A percentile compares a stretch with the other conserved stretches of the same genome.
phyloP scores from a whole-genome alignment of 2,888 invertebrate genomes.

The Galerucella calmariensis region DNA sequence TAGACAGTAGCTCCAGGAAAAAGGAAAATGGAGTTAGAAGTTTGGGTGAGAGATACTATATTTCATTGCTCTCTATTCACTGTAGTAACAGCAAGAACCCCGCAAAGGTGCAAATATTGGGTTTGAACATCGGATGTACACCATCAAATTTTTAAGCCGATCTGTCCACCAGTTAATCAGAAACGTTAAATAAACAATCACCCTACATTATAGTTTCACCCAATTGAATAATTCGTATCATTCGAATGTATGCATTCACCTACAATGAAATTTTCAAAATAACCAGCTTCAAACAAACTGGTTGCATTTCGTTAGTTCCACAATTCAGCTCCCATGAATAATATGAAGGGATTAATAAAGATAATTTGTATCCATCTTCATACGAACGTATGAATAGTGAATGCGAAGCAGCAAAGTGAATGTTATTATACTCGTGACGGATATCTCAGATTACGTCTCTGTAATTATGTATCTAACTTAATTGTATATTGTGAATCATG shows the following conservation, averaged over 20 bases:
- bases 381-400: constrained; percentile 11
- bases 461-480: constrained; percentile 34
- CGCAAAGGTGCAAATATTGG: too few species aligned
- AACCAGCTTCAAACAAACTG: background rate
- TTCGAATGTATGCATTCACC: background rate
- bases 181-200: too few species aligned
- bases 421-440: constrained; percentile 24
- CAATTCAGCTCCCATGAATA: constrained; percentile 1
- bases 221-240: background rate
- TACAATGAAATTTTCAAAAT: background rate
- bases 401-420: constrained; percentile 20
- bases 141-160: too few species aligned
- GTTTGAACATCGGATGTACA: too few species aligned
- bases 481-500: constrained; percentile 27
- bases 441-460: constrained; percentile 25
- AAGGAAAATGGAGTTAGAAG: too few species aligned
- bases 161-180: too few species aligned
- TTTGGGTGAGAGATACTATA: too few species aligned
- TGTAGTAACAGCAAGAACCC: too few species aligned
- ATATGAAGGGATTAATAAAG: constrained; percentile 13
- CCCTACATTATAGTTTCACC: background rate
- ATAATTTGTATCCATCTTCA: constrained; percentile 14
- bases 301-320: background rate
- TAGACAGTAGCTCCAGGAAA: too few species aligned
- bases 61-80: too few species aligned